Evolutionary conservation across 2,888 invertebrate genomes (phyloP).

Genomic region (Calameuta filiformis): DNA sequence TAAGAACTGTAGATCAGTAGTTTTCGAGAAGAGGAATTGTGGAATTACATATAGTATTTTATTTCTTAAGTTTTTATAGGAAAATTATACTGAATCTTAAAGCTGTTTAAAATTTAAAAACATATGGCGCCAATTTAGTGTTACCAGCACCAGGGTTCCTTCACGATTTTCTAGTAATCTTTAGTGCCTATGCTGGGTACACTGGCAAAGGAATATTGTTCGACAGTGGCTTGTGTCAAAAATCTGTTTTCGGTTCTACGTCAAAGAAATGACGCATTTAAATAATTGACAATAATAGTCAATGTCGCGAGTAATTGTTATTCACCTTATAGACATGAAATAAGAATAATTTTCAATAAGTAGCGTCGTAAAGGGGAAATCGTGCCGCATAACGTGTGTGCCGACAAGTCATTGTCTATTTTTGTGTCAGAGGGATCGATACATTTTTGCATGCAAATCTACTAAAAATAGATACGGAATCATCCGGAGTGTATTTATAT

Average conservation of each 20-base stretch:
- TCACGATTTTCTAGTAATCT: too few relatives aligned
- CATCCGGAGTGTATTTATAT: constrained; percentile 43
- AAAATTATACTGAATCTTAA: too few relatives aligned
- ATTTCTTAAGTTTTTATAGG: too few relatives aligned
- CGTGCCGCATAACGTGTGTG: background rate
- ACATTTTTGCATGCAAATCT: constrained; percentile 51
- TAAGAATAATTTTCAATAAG: background rate
- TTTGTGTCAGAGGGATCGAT: constrained; percentile 47
- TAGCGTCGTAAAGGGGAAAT: background rate
- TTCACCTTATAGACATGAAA: background rate
- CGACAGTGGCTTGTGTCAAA: background rate
- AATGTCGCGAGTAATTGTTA: background rate
- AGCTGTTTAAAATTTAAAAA: too few relatives aligned
- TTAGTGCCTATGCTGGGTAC: too few relatives aligned
- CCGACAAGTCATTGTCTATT: constrained; percentile 45
- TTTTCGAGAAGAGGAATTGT: too few relatives aligned
- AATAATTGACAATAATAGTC: background rate
- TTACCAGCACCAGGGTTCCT: too few relatives aligned
- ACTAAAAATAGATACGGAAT: constrained; percentile 42
- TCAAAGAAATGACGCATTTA: background rate
- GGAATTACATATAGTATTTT: too few relatives aligned
- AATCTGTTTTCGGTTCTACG: background rate
- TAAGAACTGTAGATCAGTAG: too few relatives aligned
- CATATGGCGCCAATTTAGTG: too few relatives aligned
- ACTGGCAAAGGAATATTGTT: too few relatives aligned